These are phyloP conservation scores for Rissa tridactyla DNA, from an alignment of 2,113 vertebrate genomes.

Conservation along the genomic window DNA sequence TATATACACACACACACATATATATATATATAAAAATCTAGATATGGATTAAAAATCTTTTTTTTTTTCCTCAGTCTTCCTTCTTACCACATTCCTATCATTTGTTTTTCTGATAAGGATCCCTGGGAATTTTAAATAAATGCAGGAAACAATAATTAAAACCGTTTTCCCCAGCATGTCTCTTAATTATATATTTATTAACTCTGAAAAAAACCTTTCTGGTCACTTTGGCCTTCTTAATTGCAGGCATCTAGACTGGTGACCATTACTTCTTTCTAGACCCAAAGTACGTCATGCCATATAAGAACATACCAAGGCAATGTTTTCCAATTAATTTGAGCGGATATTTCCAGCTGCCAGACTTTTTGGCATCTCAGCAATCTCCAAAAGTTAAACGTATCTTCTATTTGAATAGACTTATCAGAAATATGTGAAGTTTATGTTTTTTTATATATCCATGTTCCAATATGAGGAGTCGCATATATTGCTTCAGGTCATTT, in stretches of 20 bases:
- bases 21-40: neutral
- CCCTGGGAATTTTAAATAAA: neutral
- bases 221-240: neutral
- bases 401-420: neutral
- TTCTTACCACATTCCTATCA: neutral
- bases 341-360: neutral
- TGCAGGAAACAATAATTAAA: neutral
- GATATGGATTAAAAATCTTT: neutral
- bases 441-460: neutral
- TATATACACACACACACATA: no score
- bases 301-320: neutral
- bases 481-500: neutral
- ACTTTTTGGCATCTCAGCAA: neutral
- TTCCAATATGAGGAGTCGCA: neutral
- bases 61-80: neutral
- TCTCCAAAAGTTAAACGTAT: neutral
- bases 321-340: neutral
- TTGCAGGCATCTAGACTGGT: neutral
- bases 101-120: neutral
- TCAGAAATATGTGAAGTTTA: neutral
- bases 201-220: neutral
- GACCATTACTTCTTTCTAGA: neutral
- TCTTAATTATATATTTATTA: neutral
- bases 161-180: neutral
- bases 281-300: neutral